Conservation (phyloP, 2,797 vertebrate species). For the Pyrocephalus nanus region DNA sequence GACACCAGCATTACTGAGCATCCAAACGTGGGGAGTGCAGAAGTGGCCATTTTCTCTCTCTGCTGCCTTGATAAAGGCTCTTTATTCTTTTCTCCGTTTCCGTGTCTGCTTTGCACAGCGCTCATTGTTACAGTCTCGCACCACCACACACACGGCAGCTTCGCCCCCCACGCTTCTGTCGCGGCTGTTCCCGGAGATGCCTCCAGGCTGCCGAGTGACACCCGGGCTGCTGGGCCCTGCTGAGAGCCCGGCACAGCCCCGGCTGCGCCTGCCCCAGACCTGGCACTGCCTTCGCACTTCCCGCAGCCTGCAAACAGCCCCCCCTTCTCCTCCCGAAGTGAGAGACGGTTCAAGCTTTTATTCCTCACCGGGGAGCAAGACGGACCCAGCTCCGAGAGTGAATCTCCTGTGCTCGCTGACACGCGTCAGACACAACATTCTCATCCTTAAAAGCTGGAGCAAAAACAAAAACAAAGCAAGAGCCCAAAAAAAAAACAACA, state of each 20-base stretch:
- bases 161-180: not conserved
- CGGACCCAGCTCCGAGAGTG: not conserved
- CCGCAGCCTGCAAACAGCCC: not conserved
- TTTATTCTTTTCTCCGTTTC: not conserved
- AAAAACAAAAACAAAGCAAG: slow-evolving; percentile 29
- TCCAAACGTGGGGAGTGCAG: not conserved
- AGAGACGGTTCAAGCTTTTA: slow-evolving; percentile 32
- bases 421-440: slow-evolving; percentile 36
- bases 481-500: not conserved
- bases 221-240: not conserved
- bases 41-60: not conserved
- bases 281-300: slow-evolving; percentile 29
- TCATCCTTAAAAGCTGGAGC: slow-evolving; percentile 42
- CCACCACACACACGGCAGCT: not conserved
- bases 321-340: not conserved
- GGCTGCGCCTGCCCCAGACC: not conserved
- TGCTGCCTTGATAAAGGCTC: not conserved
- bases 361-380: slow-evolving; percentile 36
- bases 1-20: not conserved
- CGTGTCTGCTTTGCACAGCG: not conserved
- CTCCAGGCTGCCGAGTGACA: slow-evolving; percentile 58
- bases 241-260: not conserved
- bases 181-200: too few relatives aligned
- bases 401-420: slow-evolving; percentile 26
- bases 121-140: not conserved